Base-by-base conservation (phyloP, 30 jellyfish, hydroid and myxozoan genomes). In the Clytia hemisphaerica region DNA sequence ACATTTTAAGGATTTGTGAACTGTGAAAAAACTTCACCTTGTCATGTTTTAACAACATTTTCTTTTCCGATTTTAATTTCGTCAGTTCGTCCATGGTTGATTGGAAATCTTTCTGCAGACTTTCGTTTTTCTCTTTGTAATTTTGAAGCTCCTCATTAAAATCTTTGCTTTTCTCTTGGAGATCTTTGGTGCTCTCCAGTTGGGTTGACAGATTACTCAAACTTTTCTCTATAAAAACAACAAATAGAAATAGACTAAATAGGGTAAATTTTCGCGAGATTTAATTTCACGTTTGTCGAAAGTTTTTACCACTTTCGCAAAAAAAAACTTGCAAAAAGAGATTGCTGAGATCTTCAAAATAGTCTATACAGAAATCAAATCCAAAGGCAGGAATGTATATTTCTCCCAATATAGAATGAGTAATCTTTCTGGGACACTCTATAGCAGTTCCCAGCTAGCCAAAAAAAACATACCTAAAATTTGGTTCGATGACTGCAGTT, bases 31-130 rank as follows among this genome's bases (percentile, higher is more conserved):
- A n/a, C n/a, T n/a, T 2, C 29, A 84, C 95, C 93, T 84, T 78
- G 44, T 78, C 93, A 53, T 77, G 95, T 40, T 84, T 84, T 27
- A 86, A 16, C 42, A 84, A 33, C 1, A 86, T 88, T 51, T 70
- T 71, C 53, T 68, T 84, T 55, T 84, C 95, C 2, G 93, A 76
- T 30, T 61, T 82, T 10, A 82, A 24, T 49, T 84, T 78, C 38
- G 36, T 67, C 14, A 78, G 70, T 45, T 78, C 92, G 45, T 47
- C 34, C 45, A 66, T 77, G 16, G 92, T 78, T 25, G 45, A 72
- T 16, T 31, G 15, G 12, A 78, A 71, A 16, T 65, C 68, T 2
- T n/a, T 37, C 31, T 72, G 71, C 2, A 78, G 78, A 27, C 10
- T n/a, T n/a, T n/a, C n/a, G n/a, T n/a, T n/a, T n/a, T n/a, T n/a